phyloP scores from a whole-genome alignment of 2,797 vertebrate genomes.

The Pseudomugil tenellus region DNA sequence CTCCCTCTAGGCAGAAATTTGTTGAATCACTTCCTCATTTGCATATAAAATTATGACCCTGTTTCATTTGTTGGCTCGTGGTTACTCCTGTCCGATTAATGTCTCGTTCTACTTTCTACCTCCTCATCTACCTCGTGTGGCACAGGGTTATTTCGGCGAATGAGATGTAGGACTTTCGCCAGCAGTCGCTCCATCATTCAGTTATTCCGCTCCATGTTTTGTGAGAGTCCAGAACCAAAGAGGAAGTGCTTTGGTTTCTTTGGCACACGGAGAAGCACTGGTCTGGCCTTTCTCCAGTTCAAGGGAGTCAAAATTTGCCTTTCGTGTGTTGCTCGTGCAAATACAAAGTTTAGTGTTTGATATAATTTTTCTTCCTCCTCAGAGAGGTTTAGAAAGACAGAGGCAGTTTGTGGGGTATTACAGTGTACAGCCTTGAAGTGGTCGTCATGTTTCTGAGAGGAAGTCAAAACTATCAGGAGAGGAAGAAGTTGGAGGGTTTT shows the following conservation, averaged over 20 bases:
- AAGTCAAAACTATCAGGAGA: slow-evolving; percentile 19
- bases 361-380: slow-evolving; percentile 54
- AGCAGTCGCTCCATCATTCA: slow-evolving; percentile 43
- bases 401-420: slow-evolving; percentile 50
- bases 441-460: slow-evolving; percentile 51
- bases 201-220: slow-evolving; percentile 77
- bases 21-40: slow-evolving; percentile 50
- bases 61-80: slow-evolving; percentile 35
- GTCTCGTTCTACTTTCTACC: slow-evolving; percentile 32
- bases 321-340: slow-evolving; percentile 81
- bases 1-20: slow-evolving; percentile 51
- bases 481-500: slow-evolving; percentile 1
- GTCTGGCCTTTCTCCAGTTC: slow-evolving; percentile 64
- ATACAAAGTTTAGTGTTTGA: slow-evolving; percentile 76
- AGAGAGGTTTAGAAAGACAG: slow-evolving; percentile 63
- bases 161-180: slow-evolving; percentile 39
- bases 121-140: slow-evolving; percentile 30
- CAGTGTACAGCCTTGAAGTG: slow-evolving; percentile 58
- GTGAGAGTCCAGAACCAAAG: slow-evolving; percentile 60
- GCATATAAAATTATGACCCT: slow-evolving; percentile 10
- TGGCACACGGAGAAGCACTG: slow-evolving; percentile 70
- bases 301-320: slow-evolving; percentile 80
- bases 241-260: slow-evolving; percentile 82
- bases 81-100: slow-evolving; percentile 15
- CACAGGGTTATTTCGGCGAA: slow-evolving; percentile 30